A percentile compares a stretch with the other conserved stretches of the same genome.
Evolutionary conservation across 2,797 vertebrate species (phyloP).

Genomic region (Stomatorhinus walkeri): DNA sequence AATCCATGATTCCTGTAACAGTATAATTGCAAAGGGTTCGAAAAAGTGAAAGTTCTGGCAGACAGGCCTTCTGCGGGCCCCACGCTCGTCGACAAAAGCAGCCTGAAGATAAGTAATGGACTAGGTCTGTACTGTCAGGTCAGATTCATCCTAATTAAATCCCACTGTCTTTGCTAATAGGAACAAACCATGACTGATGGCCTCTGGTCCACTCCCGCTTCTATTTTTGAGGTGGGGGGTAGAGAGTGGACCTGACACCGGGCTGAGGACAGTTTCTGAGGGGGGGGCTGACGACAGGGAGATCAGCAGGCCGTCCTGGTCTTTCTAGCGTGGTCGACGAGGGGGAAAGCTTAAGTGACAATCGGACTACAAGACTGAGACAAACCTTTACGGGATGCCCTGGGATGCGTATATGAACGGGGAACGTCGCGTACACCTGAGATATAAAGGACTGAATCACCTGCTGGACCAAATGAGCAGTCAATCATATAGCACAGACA

Average conservation of each 20-base stretch:
- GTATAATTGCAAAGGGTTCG: not conserved
- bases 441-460: not conserved
- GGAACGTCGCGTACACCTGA: not conserved
- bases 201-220: conserved; percentile 51
- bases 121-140: conserved; percentile 57
- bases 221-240: conserved; percentile 53
- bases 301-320: not conserved
- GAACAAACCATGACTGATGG: conserved; percentile 59
- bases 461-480: not conserved
- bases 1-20: not conserved
- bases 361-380: not conserved
- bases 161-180: conserved; percentile 61
- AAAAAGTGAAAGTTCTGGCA: not conserved
- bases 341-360: not conserved
- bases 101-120: conserved; percentile 50
- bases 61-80: not conserved
- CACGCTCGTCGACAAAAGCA: not conserved
- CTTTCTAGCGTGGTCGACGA: not conserved
- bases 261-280: not conserved
- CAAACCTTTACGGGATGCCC: not conserved
- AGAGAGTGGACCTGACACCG: not conserved
- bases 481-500: not conserved
- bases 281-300: not conserved
- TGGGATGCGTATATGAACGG: not conserved
- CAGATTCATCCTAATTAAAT: conserved; percentile 69